These are phyloP conservation scores for Elysia crispata DNA, from an alignment of 2,888 invertebrate species.

Conservation along the genomic window DNA sequence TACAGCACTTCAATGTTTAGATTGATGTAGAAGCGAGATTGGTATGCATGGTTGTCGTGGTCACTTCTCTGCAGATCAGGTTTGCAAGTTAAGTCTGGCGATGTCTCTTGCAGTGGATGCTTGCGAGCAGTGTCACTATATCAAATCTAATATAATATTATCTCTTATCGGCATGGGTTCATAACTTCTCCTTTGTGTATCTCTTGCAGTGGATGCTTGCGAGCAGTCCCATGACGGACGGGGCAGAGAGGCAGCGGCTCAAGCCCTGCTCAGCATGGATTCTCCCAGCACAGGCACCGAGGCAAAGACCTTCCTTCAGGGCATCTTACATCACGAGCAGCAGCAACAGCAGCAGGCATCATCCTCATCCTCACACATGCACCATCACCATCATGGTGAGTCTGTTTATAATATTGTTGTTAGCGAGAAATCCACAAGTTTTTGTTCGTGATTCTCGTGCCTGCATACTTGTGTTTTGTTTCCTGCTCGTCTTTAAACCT, in stretches of 20 bases:
- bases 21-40: too few relatives aligned
- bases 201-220: slow-evolving; percentile 73
- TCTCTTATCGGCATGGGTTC: slow-evolving; percentile 72
- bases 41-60: too few relatives aligned
- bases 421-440: too few relatives aligned
- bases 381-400: not conserved
- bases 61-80: too few relatives aligned
- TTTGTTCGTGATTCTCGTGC: too few relatives aligned
- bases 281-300: slow-evolving; percentile 68
- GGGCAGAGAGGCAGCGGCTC: slow-evolving; percentile 69
- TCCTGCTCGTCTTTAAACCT: too few relatives aligned
- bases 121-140: slow-evolving; percentile 72
- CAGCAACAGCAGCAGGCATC: not conserved
- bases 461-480: too few relatives aligned
- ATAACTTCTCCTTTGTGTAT: too few relatives aligned
- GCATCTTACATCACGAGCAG: slow-evolving; percentile 62
- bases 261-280: slow-evolving; percentile 72
- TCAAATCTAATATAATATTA: slow-evolving; percentile 68
- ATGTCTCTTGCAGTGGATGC: slow-evolving; percentile 71
- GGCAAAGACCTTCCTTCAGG: slow-evolving; percentile 71
- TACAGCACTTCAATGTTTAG: not conserved
- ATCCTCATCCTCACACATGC: not conserved
- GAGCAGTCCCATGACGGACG: slow-evolving; percentile 68
- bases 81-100: too few relatives aligned
- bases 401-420: too few relatives aligned